These are phyloP conservation scores for Iselma pallidipennis DNA, from an alignment of 2,888 invertebrate genomes.

Conservation along the genomic window DNA sequence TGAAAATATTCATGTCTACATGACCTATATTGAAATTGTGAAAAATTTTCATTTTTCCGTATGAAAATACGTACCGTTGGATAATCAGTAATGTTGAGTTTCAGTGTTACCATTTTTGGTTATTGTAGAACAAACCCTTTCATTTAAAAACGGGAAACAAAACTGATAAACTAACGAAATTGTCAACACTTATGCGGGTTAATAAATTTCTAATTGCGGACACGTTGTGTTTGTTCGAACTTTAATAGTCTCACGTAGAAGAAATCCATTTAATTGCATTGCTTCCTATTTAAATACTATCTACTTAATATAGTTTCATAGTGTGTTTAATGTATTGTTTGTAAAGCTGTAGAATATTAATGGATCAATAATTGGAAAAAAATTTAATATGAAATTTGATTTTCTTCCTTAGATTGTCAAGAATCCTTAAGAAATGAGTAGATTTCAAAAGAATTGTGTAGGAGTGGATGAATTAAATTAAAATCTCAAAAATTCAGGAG, in stretches of 20 bases:
- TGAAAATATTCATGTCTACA: too few species aligned
- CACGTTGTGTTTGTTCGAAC: constrained; percentile 37
- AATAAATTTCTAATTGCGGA: constrained; percentile 31
- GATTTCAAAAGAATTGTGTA: background rate
- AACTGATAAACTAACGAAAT: background rate
- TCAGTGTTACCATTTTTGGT: constrained; percentile 36
- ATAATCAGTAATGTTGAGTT: constrained; percentile 31
- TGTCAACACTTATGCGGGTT: constrained; percentile 16
- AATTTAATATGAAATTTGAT: too few species aligned
- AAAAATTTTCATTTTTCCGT: background rate
- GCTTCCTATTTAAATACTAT: constrained; percentile 22
- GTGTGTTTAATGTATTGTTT: constrained; percentile 10
- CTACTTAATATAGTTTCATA: constrained; percentile 19
- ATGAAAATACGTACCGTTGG: constrained; percentile 30
- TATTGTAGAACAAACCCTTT: background rate
- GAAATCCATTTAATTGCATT: constrained; percentile 29
- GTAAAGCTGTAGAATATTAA: constrained; percentile 21
- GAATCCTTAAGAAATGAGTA: background rate
- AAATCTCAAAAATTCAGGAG: background rate
- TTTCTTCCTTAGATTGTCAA: too few species aligned
- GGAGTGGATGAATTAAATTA: background rate
- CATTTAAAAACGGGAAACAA: background rate
- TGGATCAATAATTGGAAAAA: background rate
- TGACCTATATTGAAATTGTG: too few species aligned
- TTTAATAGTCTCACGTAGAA: constrained; percentile 37